phyloP scores from a whole-genome alignment of 2,888 invertebrate genomes.

The Cristatella mucedo region DNA sequence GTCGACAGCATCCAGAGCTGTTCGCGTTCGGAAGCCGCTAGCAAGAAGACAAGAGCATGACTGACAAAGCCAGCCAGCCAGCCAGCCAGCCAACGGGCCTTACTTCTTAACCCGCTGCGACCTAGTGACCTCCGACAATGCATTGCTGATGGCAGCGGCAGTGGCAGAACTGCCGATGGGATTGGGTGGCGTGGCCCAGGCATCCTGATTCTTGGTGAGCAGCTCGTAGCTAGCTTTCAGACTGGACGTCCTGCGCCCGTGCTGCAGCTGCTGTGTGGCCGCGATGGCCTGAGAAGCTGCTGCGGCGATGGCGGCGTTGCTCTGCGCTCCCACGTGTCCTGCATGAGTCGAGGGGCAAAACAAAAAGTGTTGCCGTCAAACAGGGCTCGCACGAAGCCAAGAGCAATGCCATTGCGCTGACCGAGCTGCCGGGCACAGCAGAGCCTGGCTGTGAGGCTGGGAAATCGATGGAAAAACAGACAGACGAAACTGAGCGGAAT shows the following conservation, averaged over 20 bases:
- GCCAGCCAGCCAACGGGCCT: conserved; percentile 11
- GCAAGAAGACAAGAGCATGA: no score
- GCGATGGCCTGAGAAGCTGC: conserved; percentile 91
- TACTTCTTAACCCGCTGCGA: conserved; percentile 28
- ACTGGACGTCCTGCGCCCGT: conserved; percentile 78
- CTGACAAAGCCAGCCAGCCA: neutral
- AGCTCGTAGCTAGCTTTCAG: conserved; percentile 86
- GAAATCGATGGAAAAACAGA: no score
- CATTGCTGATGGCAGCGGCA: neutral
- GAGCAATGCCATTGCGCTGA: no score
- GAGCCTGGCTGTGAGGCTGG: no score
- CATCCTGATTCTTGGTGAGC: conserved; percentile 45
- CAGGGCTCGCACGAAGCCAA: no score
- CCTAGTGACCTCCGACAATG: neutral
- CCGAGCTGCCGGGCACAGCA: no score
- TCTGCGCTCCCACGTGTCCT: conserved; percentile 65
- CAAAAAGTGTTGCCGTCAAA: no score
- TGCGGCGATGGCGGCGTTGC: conserved; percentile 58
- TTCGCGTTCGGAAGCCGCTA: no score
- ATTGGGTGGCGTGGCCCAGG: no score
- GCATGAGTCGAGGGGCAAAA: conserved; percentile 1
- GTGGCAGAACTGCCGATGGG: no score
- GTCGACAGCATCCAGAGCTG: no score
- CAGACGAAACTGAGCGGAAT: no score
- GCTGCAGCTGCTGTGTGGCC: conserved; percentile 82